These are phyloP conservation scores for Lophotis ruficrista DNA, from an alignment of 2,113 vertebrate genomes.

Conservation along the genomic window DNA sequence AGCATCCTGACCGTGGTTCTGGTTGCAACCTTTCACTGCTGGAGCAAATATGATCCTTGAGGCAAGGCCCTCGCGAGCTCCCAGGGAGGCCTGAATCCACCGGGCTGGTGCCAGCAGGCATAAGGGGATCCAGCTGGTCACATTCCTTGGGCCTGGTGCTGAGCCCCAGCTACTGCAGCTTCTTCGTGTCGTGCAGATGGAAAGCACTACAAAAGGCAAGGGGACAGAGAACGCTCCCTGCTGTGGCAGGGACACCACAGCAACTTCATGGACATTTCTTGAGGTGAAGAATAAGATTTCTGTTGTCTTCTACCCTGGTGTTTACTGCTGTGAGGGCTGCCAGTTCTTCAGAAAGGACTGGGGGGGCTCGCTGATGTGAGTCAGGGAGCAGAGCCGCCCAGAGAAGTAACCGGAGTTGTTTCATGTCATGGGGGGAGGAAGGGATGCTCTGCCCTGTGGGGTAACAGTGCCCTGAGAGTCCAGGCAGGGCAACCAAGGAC, in stretches of 20 bases:
- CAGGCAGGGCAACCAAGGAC: background rate
- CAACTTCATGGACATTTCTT: background rate
- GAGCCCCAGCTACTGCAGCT: background rate
- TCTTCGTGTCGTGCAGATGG: background rate
- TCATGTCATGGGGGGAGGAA: background rate
- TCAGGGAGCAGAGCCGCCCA: background rate
- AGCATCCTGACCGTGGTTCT: background rate
- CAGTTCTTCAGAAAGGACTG: background rate
- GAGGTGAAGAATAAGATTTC: background rate
- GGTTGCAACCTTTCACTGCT: background rate
- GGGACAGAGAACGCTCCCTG: accelerated
- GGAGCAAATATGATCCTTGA: background rate
- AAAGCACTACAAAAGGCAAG: background rate
- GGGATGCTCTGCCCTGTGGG: background rate
- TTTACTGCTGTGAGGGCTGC: background rate
- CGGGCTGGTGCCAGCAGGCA: background rate
- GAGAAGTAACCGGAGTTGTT: background rate
- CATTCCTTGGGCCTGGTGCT: background rate
- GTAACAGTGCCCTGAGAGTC: background rate
- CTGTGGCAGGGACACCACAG: background rate
- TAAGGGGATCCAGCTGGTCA: background rate
- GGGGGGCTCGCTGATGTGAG: background rate
- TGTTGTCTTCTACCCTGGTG: background rate
- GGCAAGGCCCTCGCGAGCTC: background rate
- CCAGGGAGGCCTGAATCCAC: background rate